A percentile compares a stretch with the other conserved stretches of the same genome.
Conservation (phyloP, 2,888 invertebrate genomes). For the Microplitis manilae region DNA sequence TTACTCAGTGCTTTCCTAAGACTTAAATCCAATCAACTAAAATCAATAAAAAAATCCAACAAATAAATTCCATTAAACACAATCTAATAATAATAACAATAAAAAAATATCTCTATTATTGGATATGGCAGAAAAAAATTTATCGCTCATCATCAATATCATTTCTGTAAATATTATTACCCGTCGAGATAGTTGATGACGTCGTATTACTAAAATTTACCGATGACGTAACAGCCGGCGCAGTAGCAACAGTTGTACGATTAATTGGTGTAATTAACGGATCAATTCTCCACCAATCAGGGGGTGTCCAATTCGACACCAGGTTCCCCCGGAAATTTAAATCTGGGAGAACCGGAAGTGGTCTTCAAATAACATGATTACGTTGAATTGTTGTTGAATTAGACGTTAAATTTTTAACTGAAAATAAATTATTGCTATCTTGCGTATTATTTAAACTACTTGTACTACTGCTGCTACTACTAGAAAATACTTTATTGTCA, state of each 20-base stretch:
- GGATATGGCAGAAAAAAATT: not conserved
- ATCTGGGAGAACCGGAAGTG: constrained; percentile 86
- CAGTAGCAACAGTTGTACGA: constrained; percentile 62
- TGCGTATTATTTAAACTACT: not conserved
- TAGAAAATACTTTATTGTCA: not conserved
- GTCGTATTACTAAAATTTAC: constrained; percentile 37
- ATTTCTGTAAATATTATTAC: constrained; percentile 34
- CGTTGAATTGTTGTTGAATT: constrained; percentile 69
- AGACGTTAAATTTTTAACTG: constrained; percentile 67
- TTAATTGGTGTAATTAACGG: constrained; percentile 66
- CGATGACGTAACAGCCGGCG: constrained; percentile 54
- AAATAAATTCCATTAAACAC: constrained; percentile 21
- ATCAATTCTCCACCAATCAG: constrained; percentile 71
- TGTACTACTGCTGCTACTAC: not conserved
- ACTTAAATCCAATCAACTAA: no score
- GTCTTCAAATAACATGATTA: constrained; percentile 86
- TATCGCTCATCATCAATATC: constrained; percentile 27
- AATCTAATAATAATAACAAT: not conserved
- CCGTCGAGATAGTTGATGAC: constrained; percentile 29
- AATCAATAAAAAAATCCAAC: not conserved
- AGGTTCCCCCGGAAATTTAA: constrained; percentile 74
- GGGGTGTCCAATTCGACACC: constrained; percentile 68
- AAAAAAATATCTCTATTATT: not conserved
- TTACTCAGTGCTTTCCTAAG: no score
- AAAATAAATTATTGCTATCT: constrained; percentile 54